A percentile compares a stretch with the other conserved stretches of the same genome.
phyloP scores from a whole-genome alignment of 30 jellyfish, hydroid and myxozoan genomes.

The Phacellophora camtschatica region DNA sequence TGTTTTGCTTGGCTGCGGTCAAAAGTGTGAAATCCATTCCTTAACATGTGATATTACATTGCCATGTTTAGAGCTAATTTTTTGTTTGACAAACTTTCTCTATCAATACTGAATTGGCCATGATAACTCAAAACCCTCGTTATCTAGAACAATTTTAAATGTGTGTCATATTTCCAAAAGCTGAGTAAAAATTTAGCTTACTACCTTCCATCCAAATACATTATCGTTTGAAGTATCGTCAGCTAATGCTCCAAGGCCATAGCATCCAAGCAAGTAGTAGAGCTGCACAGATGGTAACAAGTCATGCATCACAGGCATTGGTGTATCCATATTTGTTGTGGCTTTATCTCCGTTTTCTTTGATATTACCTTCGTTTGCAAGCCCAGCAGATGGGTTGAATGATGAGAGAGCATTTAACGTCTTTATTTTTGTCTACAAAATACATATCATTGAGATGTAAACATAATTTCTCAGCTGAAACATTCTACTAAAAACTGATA shows the following conservation, averaged over 20 bases:
- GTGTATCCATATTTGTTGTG: too few relatives aligned
- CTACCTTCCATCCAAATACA: slow-evolving; percentile 32
- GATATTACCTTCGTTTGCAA: background rate
- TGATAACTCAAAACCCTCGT: too few relatives aligned
- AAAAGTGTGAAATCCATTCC: too few relatives aligned
- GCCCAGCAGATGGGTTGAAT: slow-evolving; percentile 2
- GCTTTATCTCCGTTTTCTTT: background rate
- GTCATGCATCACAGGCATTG: background rate
- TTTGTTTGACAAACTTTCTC: too few relatives aligned
- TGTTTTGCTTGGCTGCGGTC: too few relatives aligned
- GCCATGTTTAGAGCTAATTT: too few relatives aligned
- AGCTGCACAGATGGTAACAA: slow-evolving; percentile 61
- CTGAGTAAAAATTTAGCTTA: too few relatives aligned
- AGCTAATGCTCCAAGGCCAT: slow-evolving; percentile 27
- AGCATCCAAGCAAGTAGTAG: slow-evolving; percentile 16
- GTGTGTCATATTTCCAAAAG: too few relatives aligned
- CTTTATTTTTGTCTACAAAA: slow-evolving; percentile 5
- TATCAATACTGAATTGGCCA: too few relatives aligned
- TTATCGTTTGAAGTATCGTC: background rate
- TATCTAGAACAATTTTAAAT: too few relatives aligned
- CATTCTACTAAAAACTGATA: too few relatives aligned
- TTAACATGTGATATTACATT: too few relatives aligned
- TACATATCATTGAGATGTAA: background rate
- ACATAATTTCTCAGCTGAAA: background rate
- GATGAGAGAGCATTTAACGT: slow-evolving; percentile 35